Conservation (phyloP, 2,888 invertebrate genomes). For the Drosophila paramelanica region DNA sequence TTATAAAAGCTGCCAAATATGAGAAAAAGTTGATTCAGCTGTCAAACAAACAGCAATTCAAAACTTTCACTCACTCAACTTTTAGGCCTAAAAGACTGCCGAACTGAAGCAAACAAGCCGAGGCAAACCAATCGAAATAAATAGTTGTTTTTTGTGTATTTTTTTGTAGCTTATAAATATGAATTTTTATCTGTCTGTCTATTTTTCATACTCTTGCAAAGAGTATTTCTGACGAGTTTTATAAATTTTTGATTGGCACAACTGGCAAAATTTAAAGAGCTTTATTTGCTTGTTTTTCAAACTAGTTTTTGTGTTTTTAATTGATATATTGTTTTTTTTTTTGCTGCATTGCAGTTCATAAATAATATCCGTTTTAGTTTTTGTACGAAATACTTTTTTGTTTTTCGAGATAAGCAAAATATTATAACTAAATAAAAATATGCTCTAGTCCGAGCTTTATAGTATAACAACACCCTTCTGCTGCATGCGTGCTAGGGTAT, state of each 20-base stretch:
- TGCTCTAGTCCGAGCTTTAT: too few relatives aligned
- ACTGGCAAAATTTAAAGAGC: too few relatives aligned
- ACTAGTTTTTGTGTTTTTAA: background rate
- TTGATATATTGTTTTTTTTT: background rate
- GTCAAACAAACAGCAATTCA: background rate
- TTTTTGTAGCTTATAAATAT: constrained; percentile 21
- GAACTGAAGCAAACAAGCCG: constrained; percentile 3
- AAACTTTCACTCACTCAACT: constrained; percentile 36
- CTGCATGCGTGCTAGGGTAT: background rate
- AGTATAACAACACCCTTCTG: too few relatives aligned
- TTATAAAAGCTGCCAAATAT: background rate
- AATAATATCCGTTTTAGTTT: too few relatives aligned
- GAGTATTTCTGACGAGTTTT: background rate
- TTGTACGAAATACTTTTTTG: too few relatives aligned
- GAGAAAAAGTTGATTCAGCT: background rate
- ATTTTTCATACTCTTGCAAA: background rate
- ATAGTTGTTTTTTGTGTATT: constrained; percentile 1
- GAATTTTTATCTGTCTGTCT: constrained; percentile 24
- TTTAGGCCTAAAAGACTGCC: constrained; percentile 29
- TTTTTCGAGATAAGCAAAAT: too few relatives aligned
- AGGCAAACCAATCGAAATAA: constrained; percentile 7
- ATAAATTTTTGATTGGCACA: too few relatives aligned
- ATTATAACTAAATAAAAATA: too few relatives aligned
- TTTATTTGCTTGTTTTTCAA: too few relatives aligned
- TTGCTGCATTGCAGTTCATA: too few relatives aligned